phyloP scores from a whole-genome alignment of 1,140 invertebrate species.

The Calycopis cecrops region DNA sequence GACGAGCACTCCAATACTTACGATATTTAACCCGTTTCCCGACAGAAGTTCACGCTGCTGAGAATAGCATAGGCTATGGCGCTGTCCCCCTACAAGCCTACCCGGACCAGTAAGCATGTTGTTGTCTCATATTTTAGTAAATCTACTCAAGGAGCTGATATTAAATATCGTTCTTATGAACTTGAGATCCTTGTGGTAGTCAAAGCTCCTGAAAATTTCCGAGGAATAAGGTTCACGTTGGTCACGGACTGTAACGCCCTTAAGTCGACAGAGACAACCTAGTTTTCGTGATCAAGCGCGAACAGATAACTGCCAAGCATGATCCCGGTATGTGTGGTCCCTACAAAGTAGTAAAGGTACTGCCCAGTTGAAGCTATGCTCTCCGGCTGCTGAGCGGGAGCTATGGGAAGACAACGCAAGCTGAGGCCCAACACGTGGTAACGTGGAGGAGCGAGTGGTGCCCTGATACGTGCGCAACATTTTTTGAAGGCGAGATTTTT shows the following conservation, averaged over 20 bases:
- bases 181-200: too few relatives aligned
- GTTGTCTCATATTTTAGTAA: constrained; percentile 21
- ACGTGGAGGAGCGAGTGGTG: constrained; percentile 23
- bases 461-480: constrained; percentile 22
- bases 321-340: constrained; percentile 26
- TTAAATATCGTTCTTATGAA: constrained; percentile 14
- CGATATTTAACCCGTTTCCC: too few relatives aligned
- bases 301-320: constrained; percentile 23
- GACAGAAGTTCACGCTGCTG: too few relatives aligned
- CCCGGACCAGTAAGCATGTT: background rate
- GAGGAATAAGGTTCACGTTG: constrained; percentile 3
- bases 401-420: constrained; percentile 21
- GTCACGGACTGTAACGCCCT: too few relatives aligned
- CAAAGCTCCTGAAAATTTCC: constrained; percentile 17
- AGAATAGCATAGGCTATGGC: too few relatives aligned
- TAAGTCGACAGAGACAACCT: too few relatives aligned
- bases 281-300: too few relatives aligned
- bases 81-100: too few relatives aligned
- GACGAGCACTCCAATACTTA: too few relatives aligned
- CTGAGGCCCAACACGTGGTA: constrained; percentile 19
- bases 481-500: constrained; percentile 23
- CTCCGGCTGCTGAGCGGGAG: too few relatives aligned
- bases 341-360: constrained; percentile 8
- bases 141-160: constrained; percentile 17
- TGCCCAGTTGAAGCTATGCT: constrained; percentile 18